Conservation (phyloP, 2,888 invertebrate genomes). For the Coleophora flavipennella region DNA sequence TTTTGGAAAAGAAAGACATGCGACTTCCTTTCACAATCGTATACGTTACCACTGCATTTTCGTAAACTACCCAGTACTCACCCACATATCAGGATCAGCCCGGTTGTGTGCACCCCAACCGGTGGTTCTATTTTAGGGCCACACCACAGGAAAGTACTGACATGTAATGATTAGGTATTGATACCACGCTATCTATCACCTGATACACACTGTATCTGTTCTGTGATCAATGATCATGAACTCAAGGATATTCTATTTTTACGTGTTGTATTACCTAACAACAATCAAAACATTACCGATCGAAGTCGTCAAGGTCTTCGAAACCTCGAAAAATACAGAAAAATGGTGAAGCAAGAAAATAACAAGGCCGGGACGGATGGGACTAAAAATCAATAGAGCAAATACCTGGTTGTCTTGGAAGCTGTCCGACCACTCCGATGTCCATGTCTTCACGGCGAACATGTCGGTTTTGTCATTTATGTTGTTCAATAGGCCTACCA, state of each 20-base stretch:
- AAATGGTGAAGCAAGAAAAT: not conserved
- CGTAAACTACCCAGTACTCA: too few relatives aligned
- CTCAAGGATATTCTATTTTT: conserved; percentile 19
- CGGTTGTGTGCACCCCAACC: too few relatives aligned
- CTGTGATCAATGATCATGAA: conserved; percentile 2
- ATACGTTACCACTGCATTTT: too few relatives aligned
- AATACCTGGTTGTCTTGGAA: conserved; percentile 67
- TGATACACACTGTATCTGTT: too few relatives aligned
- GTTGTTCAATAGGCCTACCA: conserved; percentile 57
- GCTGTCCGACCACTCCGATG: conserved; percentile 59
- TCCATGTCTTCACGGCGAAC: conserved; percentile 66
- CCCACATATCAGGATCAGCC: too few relatives aligned
- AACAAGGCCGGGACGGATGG: not conserved
- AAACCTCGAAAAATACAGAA: not conserved
- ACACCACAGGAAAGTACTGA: too few relatives aligned
- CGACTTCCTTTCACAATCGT: too few relatives aligned
- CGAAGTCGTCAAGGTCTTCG: not conserved
- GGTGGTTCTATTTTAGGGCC: too few relatives aligned
- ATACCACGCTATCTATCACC: too few relatives aligned
- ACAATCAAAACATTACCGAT: not conserved
- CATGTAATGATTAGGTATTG: too few relatives aligned
- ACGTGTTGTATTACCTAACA: not conserved
- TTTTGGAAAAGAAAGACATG: too few relatives aligned
- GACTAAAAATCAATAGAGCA: conserved; percentile 33
- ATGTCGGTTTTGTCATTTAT: conserved; percentile 60